Base-by-base conservation (phyloP, 2,888 invertebrate genomes). In the Arrhopalites spinosus region DNA sequence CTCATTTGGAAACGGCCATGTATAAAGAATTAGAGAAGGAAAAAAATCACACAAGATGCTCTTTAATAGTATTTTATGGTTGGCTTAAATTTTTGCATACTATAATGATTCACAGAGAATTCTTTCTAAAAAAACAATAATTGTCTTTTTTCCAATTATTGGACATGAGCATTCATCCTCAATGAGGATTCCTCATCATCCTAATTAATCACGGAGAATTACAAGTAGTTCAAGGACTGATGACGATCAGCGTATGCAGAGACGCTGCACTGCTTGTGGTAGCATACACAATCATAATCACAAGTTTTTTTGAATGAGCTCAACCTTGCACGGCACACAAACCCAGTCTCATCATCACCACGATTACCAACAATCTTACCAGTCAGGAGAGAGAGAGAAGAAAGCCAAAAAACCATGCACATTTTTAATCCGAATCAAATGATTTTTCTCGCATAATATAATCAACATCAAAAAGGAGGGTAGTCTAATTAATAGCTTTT, bases 171-270 rank as follows among this genome's bases (percentile, higher is more conserved):
- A n/a, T n/a, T n/a, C 23, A 13, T n/a, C n/a, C n/a, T n/a, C n/a
- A n/a, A n/a, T n/a, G n/a, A 11, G 11, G 36, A 36, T n/a, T n/a
- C n/a, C n/a, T n/a, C 67, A 67, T 43, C n/a, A n/a, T 17, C 53
- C 53, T 25, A 67, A 67, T 67, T 67, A 67, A 67, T 67, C 67
- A 67, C 47, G 67, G 67, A 17, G 25, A 67, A 67, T 67, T 67
- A 67, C 3, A 67, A 67, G 30, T 47, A 67, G 67, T 67, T 67
- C 67, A 67, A 13, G 25, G 45, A 20, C 53, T 53, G 20, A 17
- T 8, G 53, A 53, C 3, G 5, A 5, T 8, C 3, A 17, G n/a
- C n/a, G n/a, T n/a, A n/a, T n/a, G n/a, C n/a, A 20, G 45, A 20
- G 36, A 23, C 1, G 36, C 63, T 20, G 2, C 36, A 43, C 47